Base-by-base conservation (phyloP, 30 jellyfish, hydroid and myxozoan species). In the Hydractinia echinata region DNA sequence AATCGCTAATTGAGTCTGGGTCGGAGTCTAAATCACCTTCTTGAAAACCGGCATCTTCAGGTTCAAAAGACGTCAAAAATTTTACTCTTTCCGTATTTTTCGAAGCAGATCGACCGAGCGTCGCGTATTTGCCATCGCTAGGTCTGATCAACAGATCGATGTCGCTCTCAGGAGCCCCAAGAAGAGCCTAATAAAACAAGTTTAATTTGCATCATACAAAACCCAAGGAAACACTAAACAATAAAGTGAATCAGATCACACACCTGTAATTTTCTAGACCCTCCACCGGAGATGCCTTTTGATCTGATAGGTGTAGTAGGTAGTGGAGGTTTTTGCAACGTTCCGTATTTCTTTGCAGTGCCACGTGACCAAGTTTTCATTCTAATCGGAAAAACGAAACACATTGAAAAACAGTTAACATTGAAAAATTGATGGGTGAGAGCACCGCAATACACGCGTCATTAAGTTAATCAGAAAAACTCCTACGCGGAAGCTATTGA, bases 31-130 rank as follows among this genome's bases (percentile, higher is more conserved):
- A 80, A 61, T 93, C 99, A 21, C 95, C 99, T 68, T 93, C 99
- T 77, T 93, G 99, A 72, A 93, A 93, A 18, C 99, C 99, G 39
- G 99, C 96, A 56, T 93, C 99, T 64, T 93, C 99, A 10, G 69
- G 77, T 70, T 93, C 99, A 83, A 76, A 89, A 77, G 95, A 82
- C 61, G 81, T 69, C 83, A 73, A 51, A 67, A 56, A 60, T 50
- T 20, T 67, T 39, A 73, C 70, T 52, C 83, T 64, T 55, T 73
- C 89, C 14, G 85, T 61, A 74, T 73, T 51, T 55, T 68, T 52
- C 13, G 72, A 54, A 13, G 72, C 73, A 30, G 66, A 10, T 39
- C 99, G 66, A 53, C 94, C 96, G n/a, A 93, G 90, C 18, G 99
- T 93, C 30, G 96, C 96, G 51, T 95, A 77, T 76, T 86, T 79